Percentiles rank a stretch among this genome's conserved stretches.
Evolutionary conservation across 2,113 vertebrate species (phyloP).

Genomic region (Sula dactylatra): DNA sequence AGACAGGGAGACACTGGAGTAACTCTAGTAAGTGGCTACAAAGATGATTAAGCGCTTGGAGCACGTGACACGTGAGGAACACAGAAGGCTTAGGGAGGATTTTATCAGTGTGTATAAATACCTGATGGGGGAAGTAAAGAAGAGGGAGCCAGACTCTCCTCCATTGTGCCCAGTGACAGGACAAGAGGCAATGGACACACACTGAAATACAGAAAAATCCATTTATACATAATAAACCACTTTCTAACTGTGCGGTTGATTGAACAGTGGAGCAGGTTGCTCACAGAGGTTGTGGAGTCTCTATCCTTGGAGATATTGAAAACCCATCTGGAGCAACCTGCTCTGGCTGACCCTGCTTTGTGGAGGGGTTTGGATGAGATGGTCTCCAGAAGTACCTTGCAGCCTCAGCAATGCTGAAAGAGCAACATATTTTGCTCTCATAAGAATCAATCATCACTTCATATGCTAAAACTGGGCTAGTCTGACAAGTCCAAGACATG

Average conservation of each 20-base stretch:
- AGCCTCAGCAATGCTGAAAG: neutral
- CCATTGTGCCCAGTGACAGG: neutral
- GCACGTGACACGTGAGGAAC: accelerated
- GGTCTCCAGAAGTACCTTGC: neutral
- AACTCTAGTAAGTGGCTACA: neutral
- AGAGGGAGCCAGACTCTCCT: neutral
- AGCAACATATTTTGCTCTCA: neutral
- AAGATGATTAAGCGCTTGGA: neutral
- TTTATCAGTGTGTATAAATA: neutral
- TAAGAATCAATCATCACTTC: neutral
- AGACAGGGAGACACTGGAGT: neutral
- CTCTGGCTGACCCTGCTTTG: neutral
- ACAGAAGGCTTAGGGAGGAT: neutral
- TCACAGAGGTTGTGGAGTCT: neutral
- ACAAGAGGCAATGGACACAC: neutral
- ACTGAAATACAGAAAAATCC: neutral
- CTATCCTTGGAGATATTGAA: neutral
- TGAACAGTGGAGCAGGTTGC: neutral
- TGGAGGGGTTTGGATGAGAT: accelerated
- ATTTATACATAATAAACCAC: neutral
- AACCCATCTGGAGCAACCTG: neutral
- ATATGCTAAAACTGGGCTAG: neutral
- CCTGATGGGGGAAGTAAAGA: neutral
- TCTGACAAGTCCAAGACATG: neutral
- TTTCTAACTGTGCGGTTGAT: neutral